phyloP scores from a whole-genome alignment of 2,888 invertebrate genomes.

The Neria commutata region DNA sequence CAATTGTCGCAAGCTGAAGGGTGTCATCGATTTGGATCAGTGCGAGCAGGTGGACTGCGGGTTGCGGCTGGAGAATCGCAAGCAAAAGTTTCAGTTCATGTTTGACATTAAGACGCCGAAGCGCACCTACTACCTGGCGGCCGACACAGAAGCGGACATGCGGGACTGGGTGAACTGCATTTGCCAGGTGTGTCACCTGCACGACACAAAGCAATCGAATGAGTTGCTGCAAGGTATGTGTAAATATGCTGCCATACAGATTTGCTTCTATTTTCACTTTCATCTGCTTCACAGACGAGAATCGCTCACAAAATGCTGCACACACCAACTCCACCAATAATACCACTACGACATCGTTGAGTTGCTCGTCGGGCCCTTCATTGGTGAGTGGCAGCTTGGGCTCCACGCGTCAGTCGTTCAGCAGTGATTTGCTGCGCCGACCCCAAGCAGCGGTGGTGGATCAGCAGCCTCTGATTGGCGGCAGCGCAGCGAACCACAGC shows the following conservation, averaged over 20 bases:
- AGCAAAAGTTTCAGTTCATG: constrained; percentile 81
- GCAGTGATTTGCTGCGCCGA: constrained; percentile 32
- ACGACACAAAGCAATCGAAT: constrained; percentile 65
- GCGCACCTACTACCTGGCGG: constrained; percentile 89
- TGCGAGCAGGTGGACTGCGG: constrained; percentile 95
- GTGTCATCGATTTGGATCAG: constrained; percentile 90
- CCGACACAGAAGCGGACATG: constrained; percentile 91
- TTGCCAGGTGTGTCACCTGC: constrained; percentile 88
- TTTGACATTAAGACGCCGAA: constrained; percentile 89
- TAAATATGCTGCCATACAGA: background rate
- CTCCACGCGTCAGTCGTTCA: constrained; percentile 27
- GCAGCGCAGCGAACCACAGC: constrained; percentile 29
- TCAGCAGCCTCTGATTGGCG: constrained; percentile 18
- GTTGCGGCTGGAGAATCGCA: constrained; percentile 79
- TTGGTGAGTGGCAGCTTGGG: constrained; percentile 26
- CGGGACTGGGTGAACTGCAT: constrained; percentile 94
- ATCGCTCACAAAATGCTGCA: constrained; percentile 43
- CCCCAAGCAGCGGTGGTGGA: constrained; percentile 21
- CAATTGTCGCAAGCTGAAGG: constrained; percentile 83
- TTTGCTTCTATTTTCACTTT: constrained; percentile 5
- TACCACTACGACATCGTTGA: constrained; percentile 49
- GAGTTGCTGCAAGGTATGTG: constrained; percentile 51
- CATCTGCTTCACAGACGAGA: constrained; percentile 39
- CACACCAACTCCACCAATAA: constrained; percentile 47
- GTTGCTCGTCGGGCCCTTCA: constrained; percentile 41